A percentile compares a stretch with the other conserved stretches of the same genome.
Evolutionary conservation across 2,797 vertebrate genomes (phyloP).

Genomic region (Cephalopachus bancanus): DNA sequence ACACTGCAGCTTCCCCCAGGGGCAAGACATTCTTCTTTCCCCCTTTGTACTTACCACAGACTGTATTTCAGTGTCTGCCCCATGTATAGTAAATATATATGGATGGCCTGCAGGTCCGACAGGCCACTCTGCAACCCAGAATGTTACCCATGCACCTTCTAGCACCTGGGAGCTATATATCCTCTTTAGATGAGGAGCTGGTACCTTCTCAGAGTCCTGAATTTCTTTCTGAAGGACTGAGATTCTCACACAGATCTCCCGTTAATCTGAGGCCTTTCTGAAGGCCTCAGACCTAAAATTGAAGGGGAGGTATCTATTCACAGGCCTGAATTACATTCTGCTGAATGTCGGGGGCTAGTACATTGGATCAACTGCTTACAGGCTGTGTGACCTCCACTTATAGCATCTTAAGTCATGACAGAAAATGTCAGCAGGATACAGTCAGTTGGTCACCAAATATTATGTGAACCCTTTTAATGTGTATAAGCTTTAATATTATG

Average conservation of each 20-base stretch:
- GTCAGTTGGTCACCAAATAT: not conserved
- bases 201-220: not conserved
- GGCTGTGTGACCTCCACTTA: not conserved
- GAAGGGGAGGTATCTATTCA: not conserved
- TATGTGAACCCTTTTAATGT: not conserved
- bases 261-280: not conserved
- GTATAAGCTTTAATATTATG: not conserved
- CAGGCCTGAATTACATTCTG: not conserved
- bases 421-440: not conserved
- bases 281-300: not conserved
- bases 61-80: not conserved
- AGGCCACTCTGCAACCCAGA: not conserved
- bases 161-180: not conserved
- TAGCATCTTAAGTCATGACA: not conserved
- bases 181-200: not conserved
- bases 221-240: not conserved
- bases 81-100: not conserved
- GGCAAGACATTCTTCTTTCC: not conserved
- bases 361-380: not conserved
- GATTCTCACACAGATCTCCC: not conserved
- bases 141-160: accelerated
- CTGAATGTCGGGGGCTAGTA: not conserved
- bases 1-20: not conserved
- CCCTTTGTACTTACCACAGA: not conserved
- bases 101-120: not conserved